phyloP scores from a whole-genome alignment of 2,113 vertebrate genomes.

The Psophia crepitans region DNA sequence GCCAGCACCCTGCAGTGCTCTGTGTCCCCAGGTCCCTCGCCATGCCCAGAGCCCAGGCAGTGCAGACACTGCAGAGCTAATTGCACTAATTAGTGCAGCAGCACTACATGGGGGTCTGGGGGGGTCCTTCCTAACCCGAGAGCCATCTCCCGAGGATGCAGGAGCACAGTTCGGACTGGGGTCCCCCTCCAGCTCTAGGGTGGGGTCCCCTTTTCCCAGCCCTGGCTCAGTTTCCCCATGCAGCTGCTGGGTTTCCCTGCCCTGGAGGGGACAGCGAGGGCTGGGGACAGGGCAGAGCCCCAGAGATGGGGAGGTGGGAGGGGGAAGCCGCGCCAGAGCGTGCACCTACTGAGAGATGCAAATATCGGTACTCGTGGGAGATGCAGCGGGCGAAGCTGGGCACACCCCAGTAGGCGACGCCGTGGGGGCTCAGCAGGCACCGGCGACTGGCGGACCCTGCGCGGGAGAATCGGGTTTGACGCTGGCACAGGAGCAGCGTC shows the following conservation, averaged over 20 bases:
- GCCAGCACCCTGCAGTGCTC: fast-evolving
- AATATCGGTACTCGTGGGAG: conserved; percentile 96
- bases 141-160: not conserved
- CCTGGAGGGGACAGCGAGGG: not conserved
- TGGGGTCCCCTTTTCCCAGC: not conserved
- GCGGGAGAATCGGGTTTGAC: fast-evolving
- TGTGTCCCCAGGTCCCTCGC: fast-evolving
- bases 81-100: not conserved
- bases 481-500: fast-evolving
- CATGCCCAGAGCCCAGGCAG: fast-evolving
- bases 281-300: not conserved
- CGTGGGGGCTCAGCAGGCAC: conserved; percentile 94
- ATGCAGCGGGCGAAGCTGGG: conserved; percentile 98
- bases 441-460: conserved; percentile 96
- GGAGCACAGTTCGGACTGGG: not conserved
- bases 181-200: not conserved
- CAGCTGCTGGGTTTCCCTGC: not conserved
- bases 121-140: not conserved
- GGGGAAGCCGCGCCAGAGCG: not conserved
- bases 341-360: conserved; percentile 91
- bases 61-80: not conserved
- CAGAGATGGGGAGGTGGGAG: fast-evolving
- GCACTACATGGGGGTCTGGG: fast-evolving
- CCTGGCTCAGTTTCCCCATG: conserved; percentile 5
- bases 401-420: conserved; percentile 95